Percentiles rank a stretch among this genome's conserved stretches.
Conservation (phyloP, 2,888 invertebrate genomes). For the Tenodera sinensis region DNA sequence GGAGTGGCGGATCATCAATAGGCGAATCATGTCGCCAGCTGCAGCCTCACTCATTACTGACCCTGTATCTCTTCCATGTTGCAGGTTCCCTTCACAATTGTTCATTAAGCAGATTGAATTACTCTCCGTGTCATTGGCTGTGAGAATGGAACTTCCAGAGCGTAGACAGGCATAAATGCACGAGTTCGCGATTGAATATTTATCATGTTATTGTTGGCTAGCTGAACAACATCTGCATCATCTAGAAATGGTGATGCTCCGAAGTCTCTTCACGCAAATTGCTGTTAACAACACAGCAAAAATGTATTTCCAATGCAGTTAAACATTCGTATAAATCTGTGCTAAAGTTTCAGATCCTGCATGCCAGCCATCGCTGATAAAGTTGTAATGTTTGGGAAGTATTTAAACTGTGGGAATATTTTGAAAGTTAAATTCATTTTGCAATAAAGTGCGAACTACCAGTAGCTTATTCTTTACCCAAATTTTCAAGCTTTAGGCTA, state of each 20-base stretch:
- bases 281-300: no score
- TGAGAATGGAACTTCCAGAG: not conserved
- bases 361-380: no score
- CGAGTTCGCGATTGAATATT: not conserved
- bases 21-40: not conserved
- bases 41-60: not conserved
- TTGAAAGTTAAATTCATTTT: no score
- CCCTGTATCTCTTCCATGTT: not conserved
- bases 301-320: no score
- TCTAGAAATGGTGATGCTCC: not conserved
- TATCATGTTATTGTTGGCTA: not conserved
- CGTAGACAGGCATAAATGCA: not conserved
- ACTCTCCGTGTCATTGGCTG: not conserved
- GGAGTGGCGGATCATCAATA: not conserved
- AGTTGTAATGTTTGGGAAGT: no score
- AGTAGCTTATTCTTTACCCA: no score
- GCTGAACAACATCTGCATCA: not conserved
- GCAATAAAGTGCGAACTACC: no score
- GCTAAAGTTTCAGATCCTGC: no score
- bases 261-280: no score
- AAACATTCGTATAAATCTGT: no score
- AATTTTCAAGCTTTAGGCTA: no score
- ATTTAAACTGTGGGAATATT: no score
- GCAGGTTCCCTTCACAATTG: not conserved
- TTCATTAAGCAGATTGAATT: not conserved